Percentiles rank a stretch among this genome's conserved stretches.
These are phyloP conservation scores for Arenaria interpres DNA, from an alignment of 2,113 vertebrate species.

Conservation along the genomic window DNA sequence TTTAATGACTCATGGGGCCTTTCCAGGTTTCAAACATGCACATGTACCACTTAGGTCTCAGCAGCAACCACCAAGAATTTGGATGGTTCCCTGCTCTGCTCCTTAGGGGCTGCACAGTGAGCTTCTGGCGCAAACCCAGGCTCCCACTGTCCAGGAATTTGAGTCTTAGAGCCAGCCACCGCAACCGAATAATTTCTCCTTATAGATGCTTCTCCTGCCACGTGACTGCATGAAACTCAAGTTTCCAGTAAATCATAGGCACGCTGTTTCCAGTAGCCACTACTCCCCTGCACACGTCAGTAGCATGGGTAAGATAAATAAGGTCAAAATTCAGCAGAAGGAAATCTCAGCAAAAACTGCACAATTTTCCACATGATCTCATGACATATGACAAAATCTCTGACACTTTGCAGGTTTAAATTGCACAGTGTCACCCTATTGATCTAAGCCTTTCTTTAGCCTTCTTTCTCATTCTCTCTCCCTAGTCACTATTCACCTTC, in stretches of 20 bases:
- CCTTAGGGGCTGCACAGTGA: background rate
- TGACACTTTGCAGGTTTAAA: background rate
- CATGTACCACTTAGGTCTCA: accelerated
- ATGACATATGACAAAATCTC: background rate
- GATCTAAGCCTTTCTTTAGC: background rate
- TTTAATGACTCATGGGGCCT: background rate
- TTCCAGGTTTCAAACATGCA: background rate
- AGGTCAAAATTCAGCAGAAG: background rate
- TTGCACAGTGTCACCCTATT: background rate
- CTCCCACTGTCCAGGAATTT: background rate
- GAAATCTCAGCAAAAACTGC: background rate
- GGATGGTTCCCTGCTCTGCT: background rate
- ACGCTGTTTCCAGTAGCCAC: background rate
- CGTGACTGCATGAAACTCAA: background rate
- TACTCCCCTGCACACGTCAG: background rate
- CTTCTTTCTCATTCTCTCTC: background rate
- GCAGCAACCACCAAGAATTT: background rate
- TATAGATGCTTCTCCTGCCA: background rate
- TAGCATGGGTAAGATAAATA: background rate
- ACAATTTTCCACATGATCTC: background rate
- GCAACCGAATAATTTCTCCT: background rate
- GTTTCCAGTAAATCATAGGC: background rate
- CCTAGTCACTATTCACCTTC: background rate
- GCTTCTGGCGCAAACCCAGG: background rate
- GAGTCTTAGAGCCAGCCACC: background rate